A percentile compares a stretch with the other conserved stretches of the same genome.
phyloP scores from a whole-genome alignment of 2,113 vertebrate species.

The Nyctereutes procyonoides region DNA sequence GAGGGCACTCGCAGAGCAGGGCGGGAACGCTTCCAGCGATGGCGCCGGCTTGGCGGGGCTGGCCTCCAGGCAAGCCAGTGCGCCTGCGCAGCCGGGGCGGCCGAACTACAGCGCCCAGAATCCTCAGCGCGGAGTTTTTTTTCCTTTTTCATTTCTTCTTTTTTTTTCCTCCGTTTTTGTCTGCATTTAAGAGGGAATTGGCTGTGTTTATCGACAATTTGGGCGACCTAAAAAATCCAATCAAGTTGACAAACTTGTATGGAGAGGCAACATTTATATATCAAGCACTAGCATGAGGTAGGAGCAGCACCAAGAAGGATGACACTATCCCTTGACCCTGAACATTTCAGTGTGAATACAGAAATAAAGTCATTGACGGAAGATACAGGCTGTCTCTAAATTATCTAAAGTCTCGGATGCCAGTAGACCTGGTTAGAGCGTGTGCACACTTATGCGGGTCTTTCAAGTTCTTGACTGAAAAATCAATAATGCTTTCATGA shows the following conservation, averaged over 20 bases:
- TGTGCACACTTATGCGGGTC: background rate
- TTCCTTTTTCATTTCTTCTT: accelerated
- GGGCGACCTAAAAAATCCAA: background rate
- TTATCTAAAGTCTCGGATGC: background rate
- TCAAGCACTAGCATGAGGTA: background rate
- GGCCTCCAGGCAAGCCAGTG: background rate
- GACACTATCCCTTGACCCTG: background rate
- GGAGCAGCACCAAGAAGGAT: background rate
- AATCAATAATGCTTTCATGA: background rate
- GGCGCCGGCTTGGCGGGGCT: background rate
- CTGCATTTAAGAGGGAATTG: background rate
- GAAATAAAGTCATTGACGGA: background rate
- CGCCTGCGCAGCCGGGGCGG: slow-evolving; percentile 2
- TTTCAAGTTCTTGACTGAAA: background rate
- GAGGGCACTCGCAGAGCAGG: background rate
- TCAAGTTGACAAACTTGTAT: background rate
- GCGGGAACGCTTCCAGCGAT: slow-evolving; percentile 25
- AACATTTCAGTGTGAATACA: background rate
- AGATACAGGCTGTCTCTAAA: background rate
- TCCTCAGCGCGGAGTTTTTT: background rate
- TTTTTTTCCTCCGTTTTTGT: accelerated
- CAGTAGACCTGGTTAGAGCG: background rate
- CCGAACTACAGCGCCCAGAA: slow-evolving; percentile 24
- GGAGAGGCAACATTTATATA: background rate
- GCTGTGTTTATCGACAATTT: too few relatives aligned